These are phyloP conservation scores for Acanthosepion esculentum DNA, from an alignment of 2,888 invertebrate genomes.

Conservation along the genomic window DNA sequence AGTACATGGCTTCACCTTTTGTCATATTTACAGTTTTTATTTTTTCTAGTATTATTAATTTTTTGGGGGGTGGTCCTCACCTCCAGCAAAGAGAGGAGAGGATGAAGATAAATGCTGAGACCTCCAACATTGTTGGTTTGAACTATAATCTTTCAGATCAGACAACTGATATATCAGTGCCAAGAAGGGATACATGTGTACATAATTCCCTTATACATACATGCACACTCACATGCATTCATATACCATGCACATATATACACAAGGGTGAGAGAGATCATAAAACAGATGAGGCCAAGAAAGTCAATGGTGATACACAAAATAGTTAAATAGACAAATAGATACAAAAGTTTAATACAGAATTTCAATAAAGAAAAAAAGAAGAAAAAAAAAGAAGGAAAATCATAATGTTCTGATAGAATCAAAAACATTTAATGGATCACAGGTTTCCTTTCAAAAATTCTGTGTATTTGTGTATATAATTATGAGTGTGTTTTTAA, in stretches of 20 bases:
- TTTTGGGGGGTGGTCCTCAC: not conserved
- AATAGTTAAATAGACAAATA: not conserved
- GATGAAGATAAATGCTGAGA: not conserved
- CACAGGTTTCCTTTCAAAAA: conserved; percentile 41
- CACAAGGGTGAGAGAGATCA: not conserved
- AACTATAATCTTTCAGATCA: not conserved
- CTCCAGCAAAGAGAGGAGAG: not conserved
- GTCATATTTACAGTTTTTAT: not conserved
- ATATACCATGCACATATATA: not conserved
- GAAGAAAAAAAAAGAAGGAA: not conserved
- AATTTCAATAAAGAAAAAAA: not conserved
- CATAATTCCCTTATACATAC: not conserved
- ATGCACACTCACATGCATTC: not conserved
- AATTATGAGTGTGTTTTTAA: not conserved
- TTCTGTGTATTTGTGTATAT: not conserved
- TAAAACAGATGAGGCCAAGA: not conserved
- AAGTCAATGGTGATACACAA: not conserved
- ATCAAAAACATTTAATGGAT: conserved; percentile 34
- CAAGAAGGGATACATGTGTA: not conserved
- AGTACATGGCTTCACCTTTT: not conserved
- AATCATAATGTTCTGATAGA: not conserved
- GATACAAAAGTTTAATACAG: not conserved
- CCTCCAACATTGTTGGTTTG: not conserved
- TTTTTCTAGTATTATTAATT: not conserved
- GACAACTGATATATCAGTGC: not conserved